phyloP scores from a whole-genome alignment of 2,797 vertebrate genomes.

The Cirrhinus mrigala region DNA sequence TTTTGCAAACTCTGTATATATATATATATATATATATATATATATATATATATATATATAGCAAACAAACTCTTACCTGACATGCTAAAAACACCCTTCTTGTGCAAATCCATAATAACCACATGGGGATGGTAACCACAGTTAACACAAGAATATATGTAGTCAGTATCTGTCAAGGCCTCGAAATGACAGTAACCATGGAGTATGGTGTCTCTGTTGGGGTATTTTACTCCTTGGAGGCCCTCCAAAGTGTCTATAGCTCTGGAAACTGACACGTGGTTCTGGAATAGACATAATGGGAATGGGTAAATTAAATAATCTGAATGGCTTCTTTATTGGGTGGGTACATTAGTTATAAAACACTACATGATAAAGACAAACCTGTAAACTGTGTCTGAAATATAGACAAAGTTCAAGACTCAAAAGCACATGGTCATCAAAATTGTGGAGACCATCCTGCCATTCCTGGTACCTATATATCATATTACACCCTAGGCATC shows the following conservation, averaged over 20 bases:
- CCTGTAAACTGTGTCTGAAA: constrained; percentile 30
- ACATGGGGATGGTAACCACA: constrained; percentile 33
- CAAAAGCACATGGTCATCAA: constrained; percentile 22
- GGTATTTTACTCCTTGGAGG: neutral
- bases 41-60: no score
- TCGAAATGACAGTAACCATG: constrained; percentile 36
- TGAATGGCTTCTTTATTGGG: neutral
- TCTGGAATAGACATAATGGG: constrained; percentile 1
- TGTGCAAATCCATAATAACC: constrained; percentile 11
- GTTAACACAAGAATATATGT: constrained; percentile 18
- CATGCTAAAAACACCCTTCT: constrained; percentile 30
- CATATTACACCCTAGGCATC: no score
- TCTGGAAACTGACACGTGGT: constrained; percentile 6
- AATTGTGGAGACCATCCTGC: constrained; percentile 43
- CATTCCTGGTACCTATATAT: no score
- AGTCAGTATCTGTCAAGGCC: constrained; percentile 25
- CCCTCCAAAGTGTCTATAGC: constrained; percentile 26
- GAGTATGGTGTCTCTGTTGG: constrained; percentile 13
- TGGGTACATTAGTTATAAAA: neutral
- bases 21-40: no score
- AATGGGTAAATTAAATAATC: neutral
- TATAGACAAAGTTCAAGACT: constrained; percentile 23
- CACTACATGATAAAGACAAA: neutral
- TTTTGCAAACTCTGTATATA: neutral
- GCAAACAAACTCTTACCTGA: no score